Conservation (phyloP, 2,797 vertebrate species). For the Microctenopoma lineatum region DNA sequence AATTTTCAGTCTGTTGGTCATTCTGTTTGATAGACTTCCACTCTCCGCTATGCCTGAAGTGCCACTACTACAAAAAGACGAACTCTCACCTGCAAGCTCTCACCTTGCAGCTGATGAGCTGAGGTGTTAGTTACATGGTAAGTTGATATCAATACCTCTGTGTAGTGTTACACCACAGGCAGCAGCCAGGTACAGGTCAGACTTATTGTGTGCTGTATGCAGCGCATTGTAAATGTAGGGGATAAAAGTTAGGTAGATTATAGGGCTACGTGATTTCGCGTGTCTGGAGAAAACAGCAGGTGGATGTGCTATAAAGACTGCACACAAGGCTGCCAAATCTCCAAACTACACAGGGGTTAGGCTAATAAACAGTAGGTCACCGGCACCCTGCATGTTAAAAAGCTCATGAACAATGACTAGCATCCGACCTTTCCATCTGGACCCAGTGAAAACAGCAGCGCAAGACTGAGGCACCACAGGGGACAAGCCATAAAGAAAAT, state of each 20-base stretch:
- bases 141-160: slow-evolving; percentile 55
- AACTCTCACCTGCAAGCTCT: slow-evolving; percentile 9
- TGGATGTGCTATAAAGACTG: slow-evolving; percentile 59
- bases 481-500: slow-evolving; percentile 66
- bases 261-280: slow-evolving; percentile 40
- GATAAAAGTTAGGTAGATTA: slow-evolving; percentile 35
- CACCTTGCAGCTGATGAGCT: slow-evolving; percentile 56
- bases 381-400: slow-evolving; percentile 73
- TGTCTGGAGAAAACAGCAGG: slow-evolving; percentile 65
- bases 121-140: slow-evolving; percentile 68
- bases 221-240: slow-evolving; percentile 39
- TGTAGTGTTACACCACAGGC: slow-evolving; percentile 32
- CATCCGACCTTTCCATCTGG: slow-evolving; percentile 76
- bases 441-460: slow-evolving; percentile 50
- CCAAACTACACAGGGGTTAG: slow-evolving; percentile 59
- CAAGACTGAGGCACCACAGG: slow-evolving; percentile 37
- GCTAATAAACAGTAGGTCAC: slow-evolving; percentile 77
- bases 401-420: slow-evolving; percentile 71
- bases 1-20: slow-evolving; percentile 20
- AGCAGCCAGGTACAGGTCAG: slow-evolving; percentile 21
- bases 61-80: slow-evolving; percentile 18
- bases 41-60: not conserved
- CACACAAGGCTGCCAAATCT: slow-evolving; percentile 53
- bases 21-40: slow-evolving; percentile 12
- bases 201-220: slow-evolving; percentile 44